Conservation (phyloP, 2,888 invertebrate species). For the Thumatha senex region DNA sequence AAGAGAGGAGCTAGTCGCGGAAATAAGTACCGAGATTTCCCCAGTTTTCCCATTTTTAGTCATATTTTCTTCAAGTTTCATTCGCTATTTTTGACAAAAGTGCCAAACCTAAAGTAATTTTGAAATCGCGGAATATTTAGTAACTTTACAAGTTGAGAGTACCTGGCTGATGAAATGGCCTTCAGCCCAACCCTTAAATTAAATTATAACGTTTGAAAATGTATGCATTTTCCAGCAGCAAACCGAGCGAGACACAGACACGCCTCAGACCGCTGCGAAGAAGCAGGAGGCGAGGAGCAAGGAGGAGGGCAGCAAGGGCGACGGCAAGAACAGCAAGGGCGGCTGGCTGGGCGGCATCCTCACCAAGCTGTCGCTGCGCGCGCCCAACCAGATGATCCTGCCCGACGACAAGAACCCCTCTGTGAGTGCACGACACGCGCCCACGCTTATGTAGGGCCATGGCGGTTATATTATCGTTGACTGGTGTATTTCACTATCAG, state of each 20-base stretch:
- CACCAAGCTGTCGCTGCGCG: constrained; percentile 91
- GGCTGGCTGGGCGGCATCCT: constrained; percentile 95
- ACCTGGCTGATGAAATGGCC: too few species aligned
- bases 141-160: too few species aligned
- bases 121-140: too few species aligned
- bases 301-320: constrained; percentile 27
- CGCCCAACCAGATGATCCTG: constrained; percentile 97
- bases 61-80: too few species aligned
- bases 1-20: too few species aligned
- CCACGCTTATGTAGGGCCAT: constrained; percentile 49
- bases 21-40: too few species aligned
- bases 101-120: too few species aligned
- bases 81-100: too few species aligned
- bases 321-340: constrained; percentile 40
- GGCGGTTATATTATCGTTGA: too few species aligned
- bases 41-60: too few species aligned
- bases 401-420: constrained; percentile 97
- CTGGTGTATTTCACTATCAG: neutral
- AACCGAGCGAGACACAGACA: constrained; percentile 89
- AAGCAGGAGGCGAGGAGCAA: constrained; percentile 28
- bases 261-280: constrained; percentile 33
- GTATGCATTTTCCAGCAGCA: constrained; percentile 19
- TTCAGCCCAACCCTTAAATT: too few species aligned
- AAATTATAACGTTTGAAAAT: too few species aligned
- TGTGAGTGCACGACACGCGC: constrained; percentile 80